phyloP scores from a whole-genome alignment of 2,113 vertebrate genomes.

The Ornithorhynchus anatinus region DNA sequence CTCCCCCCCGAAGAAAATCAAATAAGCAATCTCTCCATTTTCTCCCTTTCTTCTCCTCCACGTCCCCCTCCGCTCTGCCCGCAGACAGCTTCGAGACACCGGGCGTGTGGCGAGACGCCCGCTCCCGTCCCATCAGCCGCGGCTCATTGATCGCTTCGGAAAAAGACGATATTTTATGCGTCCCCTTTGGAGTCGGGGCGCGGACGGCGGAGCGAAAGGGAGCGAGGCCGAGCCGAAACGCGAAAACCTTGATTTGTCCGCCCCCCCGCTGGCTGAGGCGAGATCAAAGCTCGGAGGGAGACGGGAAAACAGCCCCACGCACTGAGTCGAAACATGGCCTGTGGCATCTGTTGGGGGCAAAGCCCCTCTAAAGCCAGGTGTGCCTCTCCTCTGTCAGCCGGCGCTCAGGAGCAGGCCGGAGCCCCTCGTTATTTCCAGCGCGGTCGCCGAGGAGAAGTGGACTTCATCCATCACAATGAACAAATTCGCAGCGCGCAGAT shows the following conservation, averaged over 20 bases:
- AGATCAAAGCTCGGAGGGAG: conserved; percentile 93
- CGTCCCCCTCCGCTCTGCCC: too few relatives aligned
- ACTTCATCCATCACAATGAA: conserved; percentile 95
- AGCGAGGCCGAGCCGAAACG: conserved; percentile 86
- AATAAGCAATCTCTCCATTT: conserved; percentile 20
- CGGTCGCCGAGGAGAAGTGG: conserved; percentile 87
- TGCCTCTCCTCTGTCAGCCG: conserved; percentile 73
- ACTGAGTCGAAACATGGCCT: conserved; percentile 76
- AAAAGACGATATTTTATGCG: conserved; percentile 79
- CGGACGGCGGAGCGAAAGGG: conserved; percentile 76
- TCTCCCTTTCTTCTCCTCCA: background rate
- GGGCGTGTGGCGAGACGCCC: conserved; percentile 59
- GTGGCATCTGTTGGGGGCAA: conserved; percentile 79
- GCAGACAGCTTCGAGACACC: conserved; percentile 49
- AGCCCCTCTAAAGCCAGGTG: conserved; percentile 75
- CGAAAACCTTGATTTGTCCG: conserved; percentile 92
- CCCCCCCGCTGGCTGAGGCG: conserved; percentile 91
- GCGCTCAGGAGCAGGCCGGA: conserved; percentile 73
- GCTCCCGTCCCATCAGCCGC: conserved; percentile 61
- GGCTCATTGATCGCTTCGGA: conserved; percentile 80
- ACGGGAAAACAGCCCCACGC: conserved; percentile 79
- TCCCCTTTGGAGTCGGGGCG: conserved; percentile 77
- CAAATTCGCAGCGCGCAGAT: conserved; percentile 89
- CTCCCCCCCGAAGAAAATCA: conserved; percentile 58
- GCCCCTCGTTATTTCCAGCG: conserved; percentile 87